Base-by-base conservation (phyloP, 1,140 invertebrate genomes). In the Dolichoris vasculosae region DNA sequence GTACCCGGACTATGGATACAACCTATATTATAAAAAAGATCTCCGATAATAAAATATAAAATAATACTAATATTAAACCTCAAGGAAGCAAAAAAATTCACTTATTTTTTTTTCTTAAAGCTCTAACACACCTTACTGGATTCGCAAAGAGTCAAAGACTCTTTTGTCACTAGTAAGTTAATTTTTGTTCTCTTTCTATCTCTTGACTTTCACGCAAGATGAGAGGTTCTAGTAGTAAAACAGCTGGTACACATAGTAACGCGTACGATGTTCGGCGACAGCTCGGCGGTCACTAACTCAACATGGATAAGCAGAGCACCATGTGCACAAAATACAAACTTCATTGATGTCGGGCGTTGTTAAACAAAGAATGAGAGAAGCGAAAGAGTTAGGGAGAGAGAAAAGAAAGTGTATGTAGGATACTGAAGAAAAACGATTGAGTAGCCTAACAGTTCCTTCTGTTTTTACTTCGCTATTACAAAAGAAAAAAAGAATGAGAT, bases 241-340 rank as follows among this genome's bases (percentile, higher is more conserved):
- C 88, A 89, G 87, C 89, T 89, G 87, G 86, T 84, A 87, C 87
- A 87, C 76, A 87, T 32, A 26, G 48, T 51, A 35, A 35, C 40
- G 48, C 7, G 26, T 48, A 35, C 17, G 23, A 17, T 35, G 75
- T 46, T 32, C 51, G 83, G 87, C 88, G 87, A 88, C 89, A 89
- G 89, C 89, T 80, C 88, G 89, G 84, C 86, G 87, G 84, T 89
- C 88, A 89, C 89, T 89, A 89, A 89, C 88, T 89, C 88, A 89
- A 82, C 85, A 81, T 82, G 82, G 85, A 87, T 85, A 89, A 87
- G 87, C 7, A 15, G 9, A 73, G 87, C 88, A 85, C 86, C 89
- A 87, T 88, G 85, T 89, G 88, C 83, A 78, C 87, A 71, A 87
- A 83, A 89, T 87, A 88, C 89, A 88, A 89, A 89, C 87, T 88